These are phyloP conservation scores for Drosophila macrospina DNA, from an alignment of 2,888 invertebrate genomes.

Conservation along the genomic window DNA sequence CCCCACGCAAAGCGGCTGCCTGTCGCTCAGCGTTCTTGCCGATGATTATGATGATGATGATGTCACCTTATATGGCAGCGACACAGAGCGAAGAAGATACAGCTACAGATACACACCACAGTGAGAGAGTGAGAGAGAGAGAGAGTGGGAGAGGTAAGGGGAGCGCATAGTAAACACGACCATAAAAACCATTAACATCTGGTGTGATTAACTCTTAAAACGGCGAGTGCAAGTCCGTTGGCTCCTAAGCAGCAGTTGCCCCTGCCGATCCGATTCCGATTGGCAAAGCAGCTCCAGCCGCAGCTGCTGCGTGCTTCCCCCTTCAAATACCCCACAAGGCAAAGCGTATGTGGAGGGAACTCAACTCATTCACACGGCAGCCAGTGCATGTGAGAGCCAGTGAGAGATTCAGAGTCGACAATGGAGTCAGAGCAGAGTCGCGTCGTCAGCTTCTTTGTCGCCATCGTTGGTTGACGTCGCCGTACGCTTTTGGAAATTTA, in stretches of 20 bases:
- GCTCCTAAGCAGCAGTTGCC: constrained; percentile 64
- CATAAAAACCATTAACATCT: constrained; percentile 84
- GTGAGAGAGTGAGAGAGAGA: not conserved
- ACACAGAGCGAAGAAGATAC: constrained; percentile 20
- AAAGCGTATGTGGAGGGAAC: constrained; percentile 6
- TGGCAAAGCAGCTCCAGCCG: constrained; percentile 53
- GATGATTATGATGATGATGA: constrained; percentile 46
- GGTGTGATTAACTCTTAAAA: constrained; percentile 83
- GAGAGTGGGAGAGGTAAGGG: too few relatives aligned
- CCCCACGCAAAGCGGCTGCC: constrained; percentile 19
- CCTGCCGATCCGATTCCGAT: constrained; percentile 42
- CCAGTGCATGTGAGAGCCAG: constrained; percentile 49
- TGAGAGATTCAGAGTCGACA: constrained; percentile 3
- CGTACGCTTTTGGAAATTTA: constrained; percentile 80
- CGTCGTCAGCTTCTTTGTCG: constrained; percentile 73
- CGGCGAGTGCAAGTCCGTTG: constrained; percentile 55
- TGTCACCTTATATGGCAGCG: constrained; percentile 42
- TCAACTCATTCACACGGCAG: constrained; percentile 78
- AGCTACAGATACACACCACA: constrained; percentile 20
- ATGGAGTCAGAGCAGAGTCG: constrained; percentile 47
- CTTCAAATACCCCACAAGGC: not conserved
- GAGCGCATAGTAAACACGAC: constrained; percentile 68
- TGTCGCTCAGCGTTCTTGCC: constrained; percentile 36
- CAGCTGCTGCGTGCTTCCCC: constrained; percentile 30
- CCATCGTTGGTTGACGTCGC: constrained; percentile 68